Base-by-base conservation (phyloP, 2,113 vertebrate species). In the Pseudopipra pipra region DNA sequence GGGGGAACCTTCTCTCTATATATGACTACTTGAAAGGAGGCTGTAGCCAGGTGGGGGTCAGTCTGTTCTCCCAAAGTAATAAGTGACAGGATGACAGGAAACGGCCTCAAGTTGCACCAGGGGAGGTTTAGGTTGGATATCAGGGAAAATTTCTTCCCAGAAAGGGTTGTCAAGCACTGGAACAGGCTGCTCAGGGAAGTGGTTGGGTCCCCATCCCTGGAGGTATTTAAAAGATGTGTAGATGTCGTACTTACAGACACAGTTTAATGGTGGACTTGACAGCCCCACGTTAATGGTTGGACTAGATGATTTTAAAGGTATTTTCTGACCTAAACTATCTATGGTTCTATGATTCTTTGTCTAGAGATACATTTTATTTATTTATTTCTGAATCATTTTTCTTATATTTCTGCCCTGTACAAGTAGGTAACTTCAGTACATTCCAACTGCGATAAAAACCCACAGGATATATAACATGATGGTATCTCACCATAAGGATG, bases 401-500 rank as follows among this genome's bases (percentile, higher is more conserved):
- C 37, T 72, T 44, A 2, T 8, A 61, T 76, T 83, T 82, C 49
- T 76, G 25, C 41, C 37, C 58, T 41, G 31, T 58, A 63, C 58
- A 62, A 79, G 41, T 6, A 41, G n/a, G 37, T 23, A 68, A 68
- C 21, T 37, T 49, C 25, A 65, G 85, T 31, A 47, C 16, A 59
- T 27, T 49, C 25, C 33, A 83, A 3, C 61, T 54, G 25, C 61
- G 81, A 8, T 37, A 84, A 12, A 85, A 85, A 1, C 16, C 41
- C 62, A 59, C 18, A 30, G 31, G 46, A 44, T 55, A 44, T 55
- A 8, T 5, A 70, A 91, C 16, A 18, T 1, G 23, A 81, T 13
- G 83, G 12, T 72, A 56, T 89, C 98, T 98, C 96, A 99, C 99
- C 99, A 99, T 94, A 77, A 99, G 97, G 83, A 98, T 92, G 85